These are phyloP conservation scores for Scalopus aquaticus DNA, from an alignment of 2,113 vertebrate genomes.

Conservation along the genomic window DNA sequence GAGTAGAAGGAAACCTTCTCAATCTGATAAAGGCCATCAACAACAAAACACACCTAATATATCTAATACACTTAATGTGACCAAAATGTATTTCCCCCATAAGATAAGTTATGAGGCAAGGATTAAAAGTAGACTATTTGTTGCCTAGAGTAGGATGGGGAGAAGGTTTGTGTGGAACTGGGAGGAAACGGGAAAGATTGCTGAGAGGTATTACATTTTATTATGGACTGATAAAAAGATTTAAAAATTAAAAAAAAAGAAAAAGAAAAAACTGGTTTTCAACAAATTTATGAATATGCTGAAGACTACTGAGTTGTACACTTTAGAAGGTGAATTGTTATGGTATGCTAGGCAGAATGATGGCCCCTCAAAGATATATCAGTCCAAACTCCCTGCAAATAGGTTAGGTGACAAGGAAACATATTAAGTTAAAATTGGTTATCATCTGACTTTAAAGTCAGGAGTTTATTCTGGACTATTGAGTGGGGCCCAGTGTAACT, in stretches of 20 bases:
- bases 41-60: background rate
- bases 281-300: background rate
- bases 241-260: background rate
- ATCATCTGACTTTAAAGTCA: slow-evolving; percentile 19
- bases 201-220: background rate
- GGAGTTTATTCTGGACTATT: background rate
- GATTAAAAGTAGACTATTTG: background rate
- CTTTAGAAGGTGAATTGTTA: background rate
- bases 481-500: background rate
- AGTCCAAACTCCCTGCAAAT: background rate
- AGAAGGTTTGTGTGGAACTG: background rate
- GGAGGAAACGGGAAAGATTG: background rate
- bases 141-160: background rate
- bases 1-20: slow-evolving; percentile 18
- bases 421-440: background rate
- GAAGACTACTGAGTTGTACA: background rate
- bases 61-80: background rate
- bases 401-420: background rate
- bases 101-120: background rate
- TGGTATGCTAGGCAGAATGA: background rate
- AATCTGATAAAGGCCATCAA: background rate
- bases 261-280: too few species aligned
- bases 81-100: background rate
- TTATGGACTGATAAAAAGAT: background rate
- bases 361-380: background rate